phyloP scores from a whole-genome alignment of 53 echinoderm and acorn worm genomes.

The Zoroaster sp. region DNA sequence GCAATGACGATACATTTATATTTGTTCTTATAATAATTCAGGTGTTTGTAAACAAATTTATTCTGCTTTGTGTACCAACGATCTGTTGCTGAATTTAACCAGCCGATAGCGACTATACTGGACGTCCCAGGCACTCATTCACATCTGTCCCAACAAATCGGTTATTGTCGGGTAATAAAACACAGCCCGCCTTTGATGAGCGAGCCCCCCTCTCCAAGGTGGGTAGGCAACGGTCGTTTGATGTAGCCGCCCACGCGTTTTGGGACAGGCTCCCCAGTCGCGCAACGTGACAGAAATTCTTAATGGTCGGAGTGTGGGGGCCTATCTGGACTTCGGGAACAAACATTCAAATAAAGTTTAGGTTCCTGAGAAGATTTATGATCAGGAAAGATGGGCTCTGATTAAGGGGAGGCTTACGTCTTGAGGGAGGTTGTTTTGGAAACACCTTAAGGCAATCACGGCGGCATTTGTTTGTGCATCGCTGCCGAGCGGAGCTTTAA shows the following conservation, averaged over 20 bases:
- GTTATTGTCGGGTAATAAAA: background rate
- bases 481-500: background rate
- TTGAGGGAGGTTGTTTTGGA: background rate
- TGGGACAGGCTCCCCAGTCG: background rate
- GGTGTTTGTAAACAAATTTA: background rate
- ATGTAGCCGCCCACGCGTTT: conserved; percentile 10
- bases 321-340: background rate
- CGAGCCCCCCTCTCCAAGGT: conserved; percentile 21
- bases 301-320: background rate
- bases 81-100: background rate
- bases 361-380: background rate
- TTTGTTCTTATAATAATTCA: background rate
- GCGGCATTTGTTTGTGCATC: background rate
- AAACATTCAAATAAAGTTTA: background rate
- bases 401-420: conserved; percentile 10
- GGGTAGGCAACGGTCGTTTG: conserved; percentile 45
- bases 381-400: background rate
- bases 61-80: background rate
- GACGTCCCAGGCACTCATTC: background rate
- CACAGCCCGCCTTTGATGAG: background rate
- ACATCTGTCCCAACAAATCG: background rate
- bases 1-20: background rate
- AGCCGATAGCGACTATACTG: background rate
- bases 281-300: conserved; percentile 37
- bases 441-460: conserved; percentile 39